Base-by-base conservation (phyloP, 2,888 invertebrate species). In the Xiphydria camelus region DNA sequence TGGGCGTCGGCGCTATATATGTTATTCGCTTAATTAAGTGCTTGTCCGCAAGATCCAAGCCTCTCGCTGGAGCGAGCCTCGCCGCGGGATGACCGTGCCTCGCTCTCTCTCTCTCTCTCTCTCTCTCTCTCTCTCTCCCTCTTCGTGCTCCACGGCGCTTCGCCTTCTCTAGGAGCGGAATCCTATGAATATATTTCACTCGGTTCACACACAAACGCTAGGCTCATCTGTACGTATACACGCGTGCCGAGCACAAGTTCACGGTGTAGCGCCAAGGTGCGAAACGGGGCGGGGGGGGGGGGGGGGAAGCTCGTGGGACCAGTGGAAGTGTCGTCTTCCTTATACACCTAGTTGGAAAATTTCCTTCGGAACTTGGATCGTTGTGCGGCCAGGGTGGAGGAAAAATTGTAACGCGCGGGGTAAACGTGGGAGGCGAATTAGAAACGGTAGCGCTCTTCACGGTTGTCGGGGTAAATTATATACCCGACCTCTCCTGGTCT, bases 21-120 rank as follows among this genome's bases (percentile, higher is more conserved):
- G 68, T 69, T 73, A 69, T 68, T 64, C 65, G 63, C 66, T 70
- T 73, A 73, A 73, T 73, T 72, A 71, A 73, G 68, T 66, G 64
- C 67, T 68, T 62, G 67, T 66, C 64, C 65, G 57, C 38, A 31
- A 14, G 43, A 37, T 37, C 38, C 29, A 44, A 32, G 37, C 35
- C 37, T n/a, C n/a, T n/a, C 31, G 29, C 43, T 37, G 43, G 29
- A 44, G 38, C 43, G 31, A 38, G 38, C 38, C 14, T 31, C 10
- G 22, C 17, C 14, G 15, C 29, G 12, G 12, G 3, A 6, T 4
- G 12, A 7, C 12, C 12, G 3, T 2, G 3, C 14, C 2, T 26
- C 10, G 3, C 26, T 10, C 1, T 26, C 26, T 26, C 10, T 26
- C 26, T 10, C 10, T 26, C 10, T 4, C 5, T 22, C 22, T 22